Base-by-base conservation (phyloP, 37 sponge, comb jelly and placozoan species). In the Corticium candelabrum region DNA sequence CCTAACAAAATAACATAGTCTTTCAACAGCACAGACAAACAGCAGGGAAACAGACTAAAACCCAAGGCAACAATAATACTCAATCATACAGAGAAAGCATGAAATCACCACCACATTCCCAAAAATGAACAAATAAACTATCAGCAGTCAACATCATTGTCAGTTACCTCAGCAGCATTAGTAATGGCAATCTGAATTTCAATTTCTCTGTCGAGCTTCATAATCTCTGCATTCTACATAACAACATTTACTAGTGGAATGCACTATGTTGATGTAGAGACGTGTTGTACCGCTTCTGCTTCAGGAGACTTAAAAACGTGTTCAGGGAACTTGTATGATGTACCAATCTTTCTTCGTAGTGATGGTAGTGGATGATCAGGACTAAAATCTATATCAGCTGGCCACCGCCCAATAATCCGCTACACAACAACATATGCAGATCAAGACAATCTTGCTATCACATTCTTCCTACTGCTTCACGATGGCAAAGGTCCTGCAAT, bases 251-350 rank as follows among this genome's bases (percentile, higher is more conserved):
- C 62, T 11, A 11, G 62, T 50, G 15, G 21, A 50, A 50, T 50
- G 62, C n/a, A n/a, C n/a, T n/a, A n/a, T n/a, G n/a, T n/a, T n/a
- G n/a, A n/a, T n/a, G n/a, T n/a, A n/a, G n/a, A n/a, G n/a, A n/a
- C n/a, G n/a, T n/a, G n/a, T n/a, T n/a, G 21, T 27, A 50, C 62
- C 62, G 62, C 62, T 50, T 50, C 62, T 21, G 62, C 62, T 50
- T 50, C 62, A 11, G 62, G 62, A 50, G 62, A 50, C 62, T 50
- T 50, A 50, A 50, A 50, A 50, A 50, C 62, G 62, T 50, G 62
- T 27, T 50, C 62, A 11, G 62, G 62, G 21, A 50, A 50, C 21
- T 50, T 50, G 21, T 50, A 50, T 21, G 62, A 50, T 21, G 62
- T 50, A 27, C 62, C 62, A 50, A 50, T 50, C 21, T 21, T 11